Conservation (phyloP, 53 echinoderm and acorn worm genomes). For the Zoroaster sp. region DNA sequence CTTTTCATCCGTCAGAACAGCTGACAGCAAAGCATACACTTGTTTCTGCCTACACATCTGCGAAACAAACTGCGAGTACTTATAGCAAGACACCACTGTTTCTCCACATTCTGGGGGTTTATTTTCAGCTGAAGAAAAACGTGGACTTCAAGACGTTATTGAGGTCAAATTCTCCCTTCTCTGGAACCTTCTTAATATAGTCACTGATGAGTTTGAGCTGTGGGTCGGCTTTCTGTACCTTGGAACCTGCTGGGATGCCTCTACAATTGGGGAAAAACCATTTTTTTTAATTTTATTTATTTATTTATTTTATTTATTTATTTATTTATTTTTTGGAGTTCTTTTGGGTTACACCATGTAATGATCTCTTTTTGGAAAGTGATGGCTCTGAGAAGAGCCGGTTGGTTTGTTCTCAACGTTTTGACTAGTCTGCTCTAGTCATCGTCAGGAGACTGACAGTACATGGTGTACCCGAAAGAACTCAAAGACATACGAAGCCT, state of each 20-base stretch:
- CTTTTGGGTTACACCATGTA: no score
- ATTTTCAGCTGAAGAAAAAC: conserved; percentile 89
- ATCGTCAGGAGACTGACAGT: no score
- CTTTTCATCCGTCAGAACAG: no score
- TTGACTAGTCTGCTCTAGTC: no score
- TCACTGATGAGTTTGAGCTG: conserved; percentile 64
- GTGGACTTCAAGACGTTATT: conserved; percentile 82
- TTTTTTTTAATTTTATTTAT: no score
- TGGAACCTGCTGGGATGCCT: conserved; percentile 40
- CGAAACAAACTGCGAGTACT: background rate
- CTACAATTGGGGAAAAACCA: conserved; percentile 48
- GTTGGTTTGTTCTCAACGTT: no score
- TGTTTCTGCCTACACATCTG: background rate
- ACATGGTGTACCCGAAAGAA: no score
- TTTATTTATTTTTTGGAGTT: no score
- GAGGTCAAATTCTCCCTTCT: conserved; percentile 90
- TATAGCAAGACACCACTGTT: background rate
- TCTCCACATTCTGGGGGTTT: background rate
- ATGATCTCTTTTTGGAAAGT: no score
- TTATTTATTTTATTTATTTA: no score
- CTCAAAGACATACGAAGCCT: no score
- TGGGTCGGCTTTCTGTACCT: conserved; percentile 51
- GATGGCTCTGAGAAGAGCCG: no score
- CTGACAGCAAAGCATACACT: background rate
- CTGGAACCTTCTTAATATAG: conserved; percentile 69